A percentile compares a stretch with the other conserved stretches of the same genome.
Evolutionary conservation across 2,113 vertebrate genomes (phyloP).

Genomic region (Crotalus viridis): DNA sequence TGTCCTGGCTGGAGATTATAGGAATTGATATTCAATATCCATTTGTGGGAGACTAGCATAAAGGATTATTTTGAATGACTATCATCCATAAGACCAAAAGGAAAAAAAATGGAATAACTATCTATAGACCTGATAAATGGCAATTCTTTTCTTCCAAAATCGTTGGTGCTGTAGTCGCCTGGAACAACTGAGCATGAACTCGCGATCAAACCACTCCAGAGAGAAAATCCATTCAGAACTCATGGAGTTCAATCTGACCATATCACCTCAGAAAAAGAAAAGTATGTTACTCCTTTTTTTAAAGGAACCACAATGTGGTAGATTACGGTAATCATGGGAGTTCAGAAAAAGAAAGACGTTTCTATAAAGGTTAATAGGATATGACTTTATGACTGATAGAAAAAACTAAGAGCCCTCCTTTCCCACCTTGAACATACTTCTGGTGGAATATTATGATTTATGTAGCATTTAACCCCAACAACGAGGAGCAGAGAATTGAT

Average conservation of each 20-base stretch:
- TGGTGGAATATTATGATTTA: slow-evolving; percentile 14
- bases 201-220: background rate
- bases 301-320: background rate
- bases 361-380: slow-evolving; percentile 8
- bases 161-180: background rate
- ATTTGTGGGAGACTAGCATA: background rate
- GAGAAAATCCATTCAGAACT: background rate
- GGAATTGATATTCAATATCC: background rate
- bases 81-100: background rate
- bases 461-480: slow-evolving; percentile 14
- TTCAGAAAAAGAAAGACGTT: background rate
- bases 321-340: background rate
- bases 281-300: background rate
- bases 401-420: slow-evolving; percentile 1
- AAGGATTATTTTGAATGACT: background rate
- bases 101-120: background rate
- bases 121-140: background rate
- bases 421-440: slow-evolving; percentile 11
- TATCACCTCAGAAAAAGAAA: background rate
- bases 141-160: background rate
- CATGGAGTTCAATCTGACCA: background rate
- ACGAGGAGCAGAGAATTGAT: slow-evolving; percentile 22
- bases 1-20: background rate
- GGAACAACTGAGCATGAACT: background rate
- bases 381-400: slow-evolving; percentile 10